Evolutionary conservation across 2,113 vertebrate genomes (phyloP), one percentile per base, ranked within the genome.

Genomic region (Cacatua alba): DNA sequence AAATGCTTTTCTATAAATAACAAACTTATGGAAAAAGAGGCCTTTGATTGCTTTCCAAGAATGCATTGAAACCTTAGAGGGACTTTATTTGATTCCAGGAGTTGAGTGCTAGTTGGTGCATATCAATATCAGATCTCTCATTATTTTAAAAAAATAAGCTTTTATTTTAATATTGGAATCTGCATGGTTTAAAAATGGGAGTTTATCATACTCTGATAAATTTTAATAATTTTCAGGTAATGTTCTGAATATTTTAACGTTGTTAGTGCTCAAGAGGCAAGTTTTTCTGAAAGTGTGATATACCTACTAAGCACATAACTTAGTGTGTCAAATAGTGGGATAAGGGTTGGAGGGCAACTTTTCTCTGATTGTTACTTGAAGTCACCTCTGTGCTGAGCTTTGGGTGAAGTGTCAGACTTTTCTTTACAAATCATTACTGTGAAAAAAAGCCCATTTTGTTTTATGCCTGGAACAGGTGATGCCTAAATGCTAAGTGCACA

Each of bases 1-100:
- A 97, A 97, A 97, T 97, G 95, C 94, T 97, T 97, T 97, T 98
- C 95, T 97, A 97, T 98, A 98, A 98, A 98, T 97, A 98, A 97
- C 97, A 95, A 97, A 97, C 96, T 97, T 97, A 96, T 94, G 86
- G 96, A 96, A 97, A 97, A 95, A 83, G 39, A 76, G 78, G 67
- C 80, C 86, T 96, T 97, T 98, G 97, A 98, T 98, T 97, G 89
- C 93, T 97, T 97, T 97, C 97, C 97, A 97, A 94, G 96, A 97
- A 98, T 95, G 95, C 91, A 86, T 60, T 85, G 94, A 95, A 97
- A 97, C 62, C 44, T 96, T 97, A 97, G 91, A 93, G 81, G 95
- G 82, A 79, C 69, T 89, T 92, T 76, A 81, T 85, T 96, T 57
- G 41, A 90, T 95, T 94, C 52, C 78, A 78, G 92, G 39, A 89